Evolutionary conservation across 2,113 vertebrate genomes (phyloP).

Genomic region (Ictidomys tridecemlineatus): DNA sequence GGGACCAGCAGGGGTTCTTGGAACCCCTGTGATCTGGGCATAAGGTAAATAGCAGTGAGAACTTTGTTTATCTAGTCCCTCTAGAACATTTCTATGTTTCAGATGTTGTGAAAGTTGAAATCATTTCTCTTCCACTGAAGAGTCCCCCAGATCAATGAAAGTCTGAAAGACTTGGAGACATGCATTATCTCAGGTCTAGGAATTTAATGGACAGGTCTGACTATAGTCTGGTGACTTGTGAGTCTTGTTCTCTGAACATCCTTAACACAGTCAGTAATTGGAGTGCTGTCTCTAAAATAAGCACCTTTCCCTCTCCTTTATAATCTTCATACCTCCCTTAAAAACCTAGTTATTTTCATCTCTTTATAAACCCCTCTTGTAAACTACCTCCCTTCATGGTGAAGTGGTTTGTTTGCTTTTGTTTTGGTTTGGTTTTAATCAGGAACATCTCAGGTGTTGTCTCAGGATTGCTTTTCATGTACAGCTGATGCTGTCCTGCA

Average conservation of each 20-base stretch:
- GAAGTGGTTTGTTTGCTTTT: background rate
- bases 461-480: background rate
- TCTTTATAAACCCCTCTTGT: background rate
- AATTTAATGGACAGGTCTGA: background rate
- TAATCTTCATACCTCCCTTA: background rate
- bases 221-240: background rate
- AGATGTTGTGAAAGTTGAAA: background rate
- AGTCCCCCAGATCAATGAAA: background rate
- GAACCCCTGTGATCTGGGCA: background rate
- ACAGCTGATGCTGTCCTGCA: background rate
- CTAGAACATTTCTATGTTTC: background rate
- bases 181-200: background rate
- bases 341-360: background rate
- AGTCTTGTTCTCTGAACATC: background rate
- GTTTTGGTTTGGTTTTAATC: background rate
- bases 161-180: background rate
- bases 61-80: background rate
- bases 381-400: background rate
- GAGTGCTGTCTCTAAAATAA: background rate
- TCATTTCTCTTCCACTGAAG: background rate
- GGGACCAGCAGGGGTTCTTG: rapidly evolving
- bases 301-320: background rate
- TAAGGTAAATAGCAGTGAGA: background rate
- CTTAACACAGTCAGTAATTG: background rate
- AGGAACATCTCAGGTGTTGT: background rate